Evolutionary conservation across 2,797 vertebrate genomes (phyloP).

Genomic region (Apodemus agrarius): DNA sequence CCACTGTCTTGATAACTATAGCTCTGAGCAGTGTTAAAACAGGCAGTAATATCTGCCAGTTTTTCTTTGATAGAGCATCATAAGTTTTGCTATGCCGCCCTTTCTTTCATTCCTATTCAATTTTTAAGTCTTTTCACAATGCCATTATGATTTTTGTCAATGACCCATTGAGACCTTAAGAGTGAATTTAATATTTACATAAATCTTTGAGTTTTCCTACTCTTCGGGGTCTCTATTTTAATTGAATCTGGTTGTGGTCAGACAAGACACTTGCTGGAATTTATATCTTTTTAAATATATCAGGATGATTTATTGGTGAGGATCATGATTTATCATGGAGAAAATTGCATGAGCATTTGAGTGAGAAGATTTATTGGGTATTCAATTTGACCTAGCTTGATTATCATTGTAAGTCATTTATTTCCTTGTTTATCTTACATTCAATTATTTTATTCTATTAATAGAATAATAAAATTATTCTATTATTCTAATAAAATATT

Average conservation of each 20-base stretch:
- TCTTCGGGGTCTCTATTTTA: neutral
- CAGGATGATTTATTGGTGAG: neutral
- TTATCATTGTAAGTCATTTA: neutral
- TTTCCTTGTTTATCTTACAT: neutral
- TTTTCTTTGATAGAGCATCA: neutral
- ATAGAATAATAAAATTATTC: too few species aligned
- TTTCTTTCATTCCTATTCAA: neutral
- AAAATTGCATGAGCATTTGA: neutral
- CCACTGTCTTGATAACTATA: neutral
- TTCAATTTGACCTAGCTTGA: neutral
- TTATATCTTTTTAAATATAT: neutral
- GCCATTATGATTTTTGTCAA: neutral
- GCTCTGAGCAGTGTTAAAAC: neutral
- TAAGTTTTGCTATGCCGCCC: neutral
- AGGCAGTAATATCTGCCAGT: neutral
- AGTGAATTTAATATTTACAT: neutral
- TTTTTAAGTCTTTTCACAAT: neutral
- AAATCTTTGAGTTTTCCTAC: neutral
- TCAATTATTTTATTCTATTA: neutral
- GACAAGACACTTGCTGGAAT: neutral
- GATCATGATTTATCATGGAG: neutral
- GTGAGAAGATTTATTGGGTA: neutral
- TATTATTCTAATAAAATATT: too few species aligned
- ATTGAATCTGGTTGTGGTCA: neutral
- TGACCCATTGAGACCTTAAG: neutral